Evolutionary conservation across 1,140 invertebrate genomes (phyloP).

Genomic region (Tigriopus japonicus): DNA sequence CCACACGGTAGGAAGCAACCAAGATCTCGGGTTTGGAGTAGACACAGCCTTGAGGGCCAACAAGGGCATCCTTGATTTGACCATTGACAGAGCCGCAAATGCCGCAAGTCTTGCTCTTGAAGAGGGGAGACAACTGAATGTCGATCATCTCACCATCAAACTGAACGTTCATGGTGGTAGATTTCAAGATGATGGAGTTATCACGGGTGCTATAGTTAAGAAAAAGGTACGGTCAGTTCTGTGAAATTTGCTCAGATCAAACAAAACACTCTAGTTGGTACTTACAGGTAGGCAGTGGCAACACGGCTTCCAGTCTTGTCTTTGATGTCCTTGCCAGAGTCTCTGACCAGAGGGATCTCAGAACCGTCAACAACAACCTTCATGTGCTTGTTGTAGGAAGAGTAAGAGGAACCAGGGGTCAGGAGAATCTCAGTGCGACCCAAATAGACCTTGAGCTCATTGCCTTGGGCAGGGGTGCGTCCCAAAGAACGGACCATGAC

Average conservation of each 20-base stretch:
- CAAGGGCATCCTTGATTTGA: neutral
- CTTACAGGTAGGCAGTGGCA: no score
- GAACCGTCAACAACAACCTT: neutral
- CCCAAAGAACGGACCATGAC: conserved; percentile 1
- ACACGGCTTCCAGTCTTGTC: no score
- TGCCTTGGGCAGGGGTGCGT: neutral
- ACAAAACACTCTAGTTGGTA: no score
- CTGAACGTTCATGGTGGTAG: neutral
- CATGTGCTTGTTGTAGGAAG: neutral
- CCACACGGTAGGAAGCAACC: conserved; percentile 14
- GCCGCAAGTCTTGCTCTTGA: conserved; percentile 7
- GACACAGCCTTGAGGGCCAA: conserved; percentile 9
- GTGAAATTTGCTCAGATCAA: neutral
- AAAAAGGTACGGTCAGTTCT: neutral
- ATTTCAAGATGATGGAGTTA: neutral
- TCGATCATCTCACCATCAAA: conserved; percentile 1
- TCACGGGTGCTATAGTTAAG: neutral
- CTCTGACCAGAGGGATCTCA: neutral
- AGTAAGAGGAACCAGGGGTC: conserved; percentile 2
- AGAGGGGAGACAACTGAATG: neutral
- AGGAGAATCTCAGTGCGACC: conserved; percentile 6
- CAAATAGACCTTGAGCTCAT: conserved; percentile 1
- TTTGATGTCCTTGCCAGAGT: no score
- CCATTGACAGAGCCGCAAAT: conserved; percentile 12
- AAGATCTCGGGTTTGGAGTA: conserved; percentile 3